Conservation (phyloP, 2,113 vertebrate genomes). For the Gobiocypris rarus region DNA sequence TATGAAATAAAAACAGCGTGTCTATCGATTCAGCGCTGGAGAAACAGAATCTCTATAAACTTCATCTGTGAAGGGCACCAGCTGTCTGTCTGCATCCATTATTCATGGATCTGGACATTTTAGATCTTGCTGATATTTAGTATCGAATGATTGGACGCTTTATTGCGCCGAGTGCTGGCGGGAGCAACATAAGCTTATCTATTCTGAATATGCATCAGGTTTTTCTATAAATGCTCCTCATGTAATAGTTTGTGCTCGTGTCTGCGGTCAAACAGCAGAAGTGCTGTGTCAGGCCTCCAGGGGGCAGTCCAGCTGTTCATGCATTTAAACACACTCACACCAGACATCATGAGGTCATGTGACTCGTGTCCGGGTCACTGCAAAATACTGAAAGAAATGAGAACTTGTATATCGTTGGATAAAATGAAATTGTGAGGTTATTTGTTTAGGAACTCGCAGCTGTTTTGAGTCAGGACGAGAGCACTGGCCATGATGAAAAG, state of each 20-base stretch:
- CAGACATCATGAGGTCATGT: not conserved
- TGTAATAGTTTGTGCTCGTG: not conserved
- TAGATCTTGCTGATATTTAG: not conserved
- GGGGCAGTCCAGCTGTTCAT: conserved; percentile 71
- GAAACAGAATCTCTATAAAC: conserved; percentile 32
- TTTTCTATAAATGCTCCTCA: not conserved
- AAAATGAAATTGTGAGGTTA: not conserved
- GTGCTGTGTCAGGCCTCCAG: conserved; percentile 62
- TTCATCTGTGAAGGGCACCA: conserved; percentile 28
- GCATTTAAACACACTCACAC: not conserved
- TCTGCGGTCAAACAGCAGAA: no score
- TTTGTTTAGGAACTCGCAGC: conserved; percentile 45
- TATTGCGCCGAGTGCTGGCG: not conserved
- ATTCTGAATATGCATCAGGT: not conserved
- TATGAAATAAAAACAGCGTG: conserved; percentile 20
- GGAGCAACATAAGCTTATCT: not conserved
- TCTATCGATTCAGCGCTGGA: conserved; percentile 3
- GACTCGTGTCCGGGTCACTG: no score
- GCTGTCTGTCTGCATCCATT: conserved; percentile 21
- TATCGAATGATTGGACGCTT: conserved; percentile 4
- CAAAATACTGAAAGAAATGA: not conserved
- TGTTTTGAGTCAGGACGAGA: conserved; percentile 64
- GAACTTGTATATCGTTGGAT: not conserved
- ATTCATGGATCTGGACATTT: conserved; percentile 32
- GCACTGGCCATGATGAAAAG: conserved; percentile 65